Conservation (phyloP, 2,797 vertebrate genomes). For the Malacoraja senta region DNA sequence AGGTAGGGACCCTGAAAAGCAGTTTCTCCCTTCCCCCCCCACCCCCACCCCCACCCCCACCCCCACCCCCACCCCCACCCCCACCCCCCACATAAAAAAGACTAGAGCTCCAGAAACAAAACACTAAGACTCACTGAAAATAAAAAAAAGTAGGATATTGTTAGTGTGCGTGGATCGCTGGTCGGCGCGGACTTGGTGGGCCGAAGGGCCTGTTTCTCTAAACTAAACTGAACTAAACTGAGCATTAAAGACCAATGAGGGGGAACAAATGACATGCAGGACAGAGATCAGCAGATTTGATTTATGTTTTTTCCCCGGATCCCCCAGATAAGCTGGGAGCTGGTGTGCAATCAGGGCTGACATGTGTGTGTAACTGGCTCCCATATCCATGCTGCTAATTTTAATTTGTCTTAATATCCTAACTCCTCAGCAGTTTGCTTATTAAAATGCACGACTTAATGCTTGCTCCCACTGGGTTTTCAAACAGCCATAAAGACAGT, state of each 20-base stretch:
- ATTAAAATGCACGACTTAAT: constrained; percentile 14
- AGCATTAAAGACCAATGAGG: neutral
- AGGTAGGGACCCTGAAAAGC: too few relatives aligned
- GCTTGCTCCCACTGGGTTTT: neutral
- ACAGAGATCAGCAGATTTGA: neutral
- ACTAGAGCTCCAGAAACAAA: too few relatives aligned
- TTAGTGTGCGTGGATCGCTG: too few relatives aligned
- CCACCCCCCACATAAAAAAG: too few relatives aligned
- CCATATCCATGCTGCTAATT: neutral
- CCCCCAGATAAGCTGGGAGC: neutral
- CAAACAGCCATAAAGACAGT: neutral
- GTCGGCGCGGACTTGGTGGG: too few relatives aligned
- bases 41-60: too few relatives aligned
- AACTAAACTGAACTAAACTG: too few relatives aligned
- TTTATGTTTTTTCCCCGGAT: neutral
- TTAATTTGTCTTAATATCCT: constrained; percentile 6
- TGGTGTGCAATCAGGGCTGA: neutral
- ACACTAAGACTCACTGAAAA: too few relatives aligned
- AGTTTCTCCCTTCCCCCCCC: too few relatives aligned
- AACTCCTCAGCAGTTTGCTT: neutral
- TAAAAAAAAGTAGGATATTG: too few relatives aligned
- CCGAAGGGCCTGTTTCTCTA: too few relatives aligned
- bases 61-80: too few relatives aligned
- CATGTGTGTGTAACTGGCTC: neutral
- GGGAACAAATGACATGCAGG: neutral